Percentiles rank a stretch among this genome's conserved stretches.
Conservation (phyloP, 2,797 vertebrate species). For the Todus mexicanus region DNA sequence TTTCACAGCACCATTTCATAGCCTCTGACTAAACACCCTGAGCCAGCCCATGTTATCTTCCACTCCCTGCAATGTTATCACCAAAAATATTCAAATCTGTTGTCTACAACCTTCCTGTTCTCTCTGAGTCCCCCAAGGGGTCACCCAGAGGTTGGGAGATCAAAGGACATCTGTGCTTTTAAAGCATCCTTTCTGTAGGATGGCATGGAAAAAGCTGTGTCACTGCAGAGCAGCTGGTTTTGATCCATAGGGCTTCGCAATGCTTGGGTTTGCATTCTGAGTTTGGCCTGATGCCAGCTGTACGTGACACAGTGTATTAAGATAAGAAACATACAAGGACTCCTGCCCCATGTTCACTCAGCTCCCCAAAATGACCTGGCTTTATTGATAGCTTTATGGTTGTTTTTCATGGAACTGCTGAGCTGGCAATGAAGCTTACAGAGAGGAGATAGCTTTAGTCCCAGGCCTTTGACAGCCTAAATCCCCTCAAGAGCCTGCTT, state of each 20-base stretch:
- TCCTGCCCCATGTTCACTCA: not conserved
- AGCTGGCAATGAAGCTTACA: not conserved
- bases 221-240: not conserved
- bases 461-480: not conserved
- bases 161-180: not conserved
- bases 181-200: not conserved
- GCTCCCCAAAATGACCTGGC: not conserved
- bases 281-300: not conserved
- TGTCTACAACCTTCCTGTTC: not conserved
- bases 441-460: not conserved
- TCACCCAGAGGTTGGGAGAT: not conserved
- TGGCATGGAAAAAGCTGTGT: not conserved
- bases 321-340: not conserved
- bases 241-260: not conserved
- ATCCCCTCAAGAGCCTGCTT: not conserved
- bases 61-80: not conserved
- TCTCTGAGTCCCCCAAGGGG: not conserved
- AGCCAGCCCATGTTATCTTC: not conserved
- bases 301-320: not conserved
- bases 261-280: not conserved
- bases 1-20: not conserved
- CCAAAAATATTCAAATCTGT: not conserved
- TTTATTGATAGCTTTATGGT: not conserved
- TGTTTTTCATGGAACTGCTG: not conserved
- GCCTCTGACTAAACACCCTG: not conserved